phyloP scores from a whole-genome alignment of 2,113 vertebrate genomes.

The Menura novaehollandiae region DNA sequence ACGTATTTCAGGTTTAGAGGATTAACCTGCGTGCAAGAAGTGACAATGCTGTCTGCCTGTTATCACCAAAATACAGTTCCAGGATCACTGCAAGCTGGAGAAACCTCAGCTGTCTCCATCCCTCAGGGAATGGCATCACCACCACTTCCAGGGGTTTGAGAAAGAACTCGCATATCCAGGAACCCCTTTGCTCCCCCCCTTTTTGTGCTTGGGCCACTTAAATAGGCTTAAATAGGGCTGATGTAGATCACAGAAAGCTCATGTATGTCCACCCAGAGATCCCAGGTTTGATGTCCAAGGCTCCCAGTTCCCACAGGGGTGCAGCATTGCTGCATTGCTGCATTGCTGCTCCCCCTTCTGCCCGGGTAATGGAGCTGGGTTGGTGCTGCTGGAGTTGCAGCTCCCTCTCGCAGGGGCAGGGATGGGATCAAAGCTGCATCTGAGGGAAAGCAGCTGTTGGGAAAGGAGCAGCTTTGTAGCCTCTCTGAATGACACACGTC shows the following conservation, averaged over 20 bases:
- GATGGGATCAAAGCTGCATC: neutral
- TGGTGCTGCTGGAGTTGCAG: neutral
- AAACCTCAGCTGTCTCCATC: neutral
- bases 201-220: neutral
- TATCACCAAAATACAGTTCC: neutral
- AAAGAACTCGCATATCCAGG: neutral
- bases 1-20: neutral
- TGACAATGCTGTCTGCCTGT: neutral
- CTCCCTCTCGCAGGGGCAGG: fast-evolving
- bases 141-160: neutral
- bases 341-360: neutral
- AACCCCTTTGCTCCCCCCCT: neutral
- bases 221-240: fast-evolving
- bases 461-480: neutral
- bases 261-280: fast-evolving
- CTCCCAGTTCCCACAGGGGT: neutral
- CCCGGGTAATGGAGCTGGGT: neutral
- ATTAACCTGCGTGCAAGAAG: neutral
- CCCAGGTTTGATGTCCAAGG: neutral
- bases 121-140: neutral
- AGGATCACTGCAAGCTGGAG: neutral
- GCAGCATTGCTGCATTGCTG: neutral
- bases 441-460: fast-evolving
- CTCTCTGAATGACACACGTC: fast-evolving
- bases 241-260: fast-evolving